These are phyloP conservation scores for Tricholaema leucomelas DNA, from an alignment of 2,113 vertebrate genomes.

Conservation along the genomic window DNA sequence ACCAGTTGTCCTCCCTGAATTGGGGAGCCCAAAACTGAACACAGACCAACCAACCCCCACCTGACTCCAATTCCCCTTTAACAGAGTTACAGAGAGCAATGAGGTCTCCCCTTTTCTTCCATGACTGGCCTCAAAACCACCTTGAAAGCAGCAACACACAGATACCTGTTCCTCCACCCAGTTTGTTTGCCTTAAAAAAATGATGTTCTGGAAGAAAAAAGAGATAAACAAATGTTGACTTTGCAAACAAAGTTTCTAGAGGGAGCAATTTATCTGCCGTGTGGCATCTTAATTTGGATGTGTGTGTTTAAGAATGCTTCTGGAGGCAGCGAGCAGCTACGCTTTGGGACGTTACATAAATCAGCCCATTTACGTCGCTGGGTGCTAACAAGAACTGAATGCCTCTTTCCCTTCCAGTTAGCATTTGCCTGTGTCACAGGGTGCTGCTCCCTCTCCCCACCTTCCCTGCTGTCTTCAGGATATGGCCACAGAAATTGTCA, in stretches of 20 bases:
- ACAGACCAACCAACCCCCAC: too few relatives aligned
- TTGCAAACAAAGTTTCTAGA: background rate
- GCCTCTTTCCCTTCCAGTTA: slow-evolving; percentile 13
- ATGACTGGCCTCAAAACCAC: background rate
- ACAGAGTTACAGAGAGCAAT: too few relatives aligned
- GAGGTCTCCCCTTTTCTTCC: background rate
- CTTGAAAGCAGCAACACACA: background rate
- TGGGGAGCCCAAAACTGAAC: too few relatives aligned
- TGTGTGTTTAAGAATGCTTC: background rate
- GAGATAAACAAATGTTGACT: background rate
- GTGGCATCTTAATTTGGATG: background rate
- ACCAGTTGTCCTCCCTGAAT: too few relatives aligned
- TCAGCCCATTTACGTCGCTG: background rate
- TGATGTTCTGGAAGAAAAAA: background rate
- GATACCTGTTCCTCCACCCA: background rate
- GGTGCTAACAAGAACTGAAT: background rate
- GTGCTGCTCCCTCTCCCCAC: background rate
- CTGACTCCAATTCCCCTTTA: too few relatives aligned
- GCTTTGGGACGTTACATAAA: slow-evolving; percentile 18
- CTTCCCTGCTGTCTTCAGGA: slow-evolving; percentile 10
- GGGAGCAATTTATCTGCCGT: background rate
- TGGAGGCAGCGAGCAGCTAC: background rate
- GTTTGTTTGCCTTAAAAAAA: background rate
- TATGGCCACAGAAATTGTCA: background rate
- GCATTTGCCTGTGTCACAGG: background rate